Conservation (phyloP, 1,140 invertebrate species). For the Lucilia cuprina region DNA sequence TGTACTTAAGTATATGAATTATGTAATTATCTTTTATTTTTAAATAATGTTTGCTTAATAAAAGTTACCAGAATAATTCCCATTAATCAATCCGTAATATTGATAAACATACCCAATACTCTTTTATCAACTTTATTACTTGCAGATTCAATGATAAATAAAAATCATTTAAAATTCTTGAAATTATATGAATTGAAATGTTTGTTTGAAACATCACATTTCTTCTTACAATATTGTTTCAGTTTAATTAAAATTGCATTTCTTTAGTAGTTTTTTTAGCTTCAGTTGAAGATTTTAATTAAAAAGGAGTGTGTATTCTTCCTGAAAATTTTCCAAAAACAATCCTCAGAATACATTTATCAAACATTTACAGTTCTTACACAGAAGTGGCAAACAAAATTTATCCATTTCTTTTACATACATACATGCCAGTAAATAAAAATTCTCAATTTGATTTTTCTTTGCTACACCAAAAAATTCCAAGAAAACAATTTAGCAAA, state of each 20-base stretch:
- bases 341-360: background rate
- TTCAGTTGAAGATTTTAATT: conserved; percentile 26
- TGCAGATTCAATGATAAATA: background rate
- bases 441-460: background rate
- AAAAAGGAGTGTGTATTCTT: conserved; percentile 15
- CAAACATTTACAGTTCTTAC: background rate
- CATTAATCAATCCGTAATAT: background rate
- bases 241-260: conserved; percentile 32
- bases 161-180: background rate
- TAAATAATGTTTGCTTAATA: no score
- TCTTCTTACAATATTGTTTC: background rate
- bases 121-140: background rate
- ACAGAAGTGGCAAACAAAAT: background rate
- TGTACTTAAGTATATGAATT: no score
- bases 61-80: no score
- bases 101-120: no score
- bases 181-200: background rate
- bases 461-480: background rate
- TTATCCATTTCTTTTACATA: background rate
- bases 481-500: background rate
- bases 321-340: background rate
- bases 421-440: background rate
- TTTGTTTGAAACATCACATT: background rate
- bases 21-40: no score
- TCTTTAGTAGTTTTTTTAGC: conserved; percentile 10